Base-by-base conservation (phyloP, 1,140 invertebrate species). In the Platyscapa corneri region DNA sequence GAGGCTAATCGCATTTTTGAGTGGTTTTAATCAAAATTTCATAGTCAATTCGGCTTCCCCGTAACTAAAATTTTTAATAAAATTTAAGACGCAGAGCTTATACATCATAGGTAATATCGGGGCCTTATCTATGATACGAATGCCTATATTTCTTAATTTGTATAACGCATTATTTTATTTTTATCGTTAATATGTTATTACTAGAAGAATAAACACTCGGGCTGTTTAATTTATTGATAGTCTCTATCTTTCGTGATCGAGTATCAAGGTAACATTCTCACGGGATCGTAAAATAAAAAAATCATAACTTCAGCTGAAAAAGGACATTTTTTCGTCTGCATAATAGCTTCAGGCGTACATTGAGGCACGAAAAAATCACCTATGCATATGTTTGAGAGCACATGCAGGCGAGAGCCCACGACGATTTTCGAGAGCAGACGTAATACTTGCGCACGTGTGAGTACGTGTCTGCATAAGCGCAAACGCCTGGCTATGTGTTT, bases 371-470 rank as follows among this genome's bases (percentile, higher is more conserved):
- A 60, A 60, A 60, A 60, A 64, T 78, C 42, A 78, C 76, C 76
- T 60, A 53, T 12, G 30, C 76, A 74, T 37, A 23, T 27, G 34
- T 16, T 72, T 37, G 70, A 42, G 23, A 34, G 49, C 53, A 34
- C 18, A 76, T 78, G 53, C 76, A 60, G 18, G 32, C 53, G 53
- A 78, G 37, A 12, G 53, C 76, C 5, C 37, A 56, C 64, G 32
- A 65, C 60, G 60, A 85, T 80, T 80, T 85, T 85, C 77, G 83
- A 85, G 83, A 85, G 83, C 83, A 79, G 77, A 75, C 77, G 77
- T 60, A 74, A 53, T 64, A 74, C 39, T 30, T 49, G 8, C 23
- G n/a, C 34, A 60, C 82, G 77, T 77, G 80, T 86, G 84, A 42
- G 78, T 76, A 42, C 42, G 79, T 60, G n/a, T 76, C 42, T 53